Base-by-base conservation (phyloP, 2,888 invertebrate species). In the Myathropa florea region DNA sequence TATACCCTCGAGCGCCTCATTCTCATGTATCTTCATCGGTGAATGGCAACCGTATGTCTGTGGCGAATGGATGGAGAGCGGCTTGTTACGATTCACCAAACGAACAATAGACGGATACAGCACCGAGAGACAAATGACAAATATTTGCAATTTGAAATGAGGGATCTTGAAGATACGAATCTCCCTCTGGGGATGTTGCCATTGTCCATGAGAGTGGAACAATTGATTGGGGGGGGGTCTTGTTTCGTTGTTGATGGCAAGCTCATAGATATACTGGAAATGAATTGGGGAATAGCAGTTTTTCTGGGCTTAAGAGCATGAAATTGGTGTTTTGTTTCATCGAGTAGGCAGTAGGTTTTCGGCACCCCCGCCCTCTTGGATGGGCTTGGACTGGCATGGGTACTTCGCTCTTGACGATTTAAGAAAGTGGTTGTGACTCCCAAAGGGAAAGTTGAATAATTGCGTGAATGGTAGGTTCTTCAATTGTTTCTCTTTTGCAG, bases 141-240 rank as follows among this genome's bases (percentile, higher is more conserved):
- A 68, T 68, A 75, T 63, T 81, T 81, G 10, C 30, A 68, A 68
- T 73, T 70, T 36, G 24, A 64, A 46, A 64, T 36, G 59, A 57
- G 24, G 57, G 4, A 26, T 10, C 72, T 26, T 46, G 12, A 65
- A 30, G 63, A 81, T 59, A 70, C 14, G 21, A 75, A 30, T 80
- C 26, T 71, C 28, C 26, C 46, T 60, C 28, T 12, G 59, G 59
- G 68, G 30, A 18, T 70, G 63, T 10, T 59, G 14, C 28, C 36
- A 24, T 72, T 72, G 24, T 21, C 60, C 33, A 65, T 67, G 60
- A 77, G 46, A 18, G 71, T 77, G 39, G 61, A 67, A 67, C 10
- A 18, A 81, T 68, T 77, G 72, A 67, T 76, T 77, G 76, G 36
- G 82, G 23, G 39, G 12, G n/a, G n/a, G n/a, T n/a, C n/a, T n/a